Percentiles rank a stretch among this genome's conserved stretches.
phyloP scores from a whole-genome alignment of 2,113 vertebrate genomes.

The Regulus satrapa region DNA sequence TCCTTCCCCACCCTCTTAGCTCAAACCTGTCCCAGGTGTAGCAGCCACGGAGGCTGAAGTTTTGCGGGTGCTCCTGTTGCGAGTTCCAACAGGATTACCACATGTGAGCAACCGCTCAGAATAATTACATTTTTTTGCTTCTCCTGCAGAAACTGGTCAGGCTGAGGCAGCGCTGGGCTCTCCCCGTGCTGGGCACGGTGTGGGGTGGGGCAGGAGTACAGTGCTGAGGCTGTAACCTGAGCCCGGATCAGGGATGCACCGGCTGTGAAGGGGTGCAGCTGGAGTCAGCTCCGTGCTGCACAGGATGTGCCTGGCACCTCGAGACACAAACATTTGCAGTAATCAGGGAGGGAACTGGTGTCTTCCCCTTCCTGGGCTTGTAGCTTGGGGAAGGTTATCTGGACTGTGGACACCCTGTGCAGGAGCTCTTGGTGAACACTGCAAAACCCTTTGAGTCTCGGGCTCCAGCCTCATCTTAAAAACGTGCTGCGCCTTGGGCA shows the following conservation, averaged over 20 bases:
- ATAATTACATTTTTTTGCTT: not conserved
- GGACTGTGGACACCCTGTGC: not conserved
- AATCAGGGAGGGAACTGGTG: not conserved
- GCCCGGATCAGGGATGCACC: not conserved
- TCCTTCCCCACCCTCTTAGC: not conserved
- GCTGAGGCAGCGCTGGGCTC: not conserved
- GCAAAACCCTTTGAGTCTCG: not conserved
- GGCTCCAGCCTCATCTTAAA: not conserved
- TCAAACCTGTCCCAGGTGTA: not conserved
- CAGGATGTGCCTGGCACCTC: not conserved
- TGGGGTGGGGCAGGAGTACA: not conserved
- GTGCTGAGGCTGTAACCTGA: not conserved
- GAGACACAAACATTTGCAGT: not conserved
- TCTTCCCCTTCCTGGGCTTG: not conserved
- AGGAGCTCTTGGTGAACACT: not conserved
- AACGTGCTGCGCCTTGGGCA: rapidly evolving
- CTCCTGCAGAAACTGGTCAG: not conserved
- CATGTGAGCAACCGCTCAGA: not conserved
- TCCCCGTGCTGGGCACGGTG: not conserved
- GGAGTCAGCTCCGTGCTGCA: not conserved
- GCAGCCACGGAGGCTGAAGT: not conserved
- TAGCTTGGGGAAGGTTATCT: not conserved
- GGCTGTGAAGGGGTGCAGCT: not conserved
- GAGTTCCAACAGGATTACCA: not conserved
- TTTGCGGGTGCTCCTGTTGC: not conserved